Evolutionary conservation across 92 coral and sea anemone species (phyloP).

Genomic region (Parazoanthus swiftii): DNA sequence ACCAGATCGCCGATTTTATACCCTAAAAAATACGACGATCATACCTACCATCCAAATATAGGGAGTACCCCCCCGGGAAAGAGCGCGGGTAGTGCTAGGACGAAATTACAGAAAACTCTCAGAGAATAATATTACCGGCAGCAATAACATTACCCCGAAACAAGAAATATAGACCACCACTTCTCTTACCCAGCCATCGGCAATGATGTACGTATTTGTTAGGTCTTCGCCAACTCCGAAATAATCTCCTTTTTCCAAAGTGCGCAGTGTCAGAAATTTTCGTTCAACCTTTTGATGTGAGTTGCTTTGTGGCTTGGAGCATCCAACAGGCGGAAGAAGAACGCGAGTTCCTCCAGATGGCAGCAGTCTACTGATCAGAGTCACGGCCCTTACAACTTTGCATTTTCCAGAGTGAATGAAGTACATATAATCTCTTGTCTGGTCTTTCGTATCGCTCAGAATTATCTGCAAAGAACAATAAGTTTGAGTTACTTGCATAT

Average conservation of each 20-base stretch:
- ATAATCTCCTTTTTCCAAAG: constrained; percentile 66
- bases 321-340: constrained; percentile 61
- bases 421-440: constrained; percentile 62
- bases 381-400: constrained; percentile 80
- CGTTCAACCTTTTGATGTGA: constrained; percentile 55
- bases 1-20: too few species aligned
- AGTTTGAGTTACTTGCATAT: neutral
- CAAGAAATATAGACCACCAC: neutral
- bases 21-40: too few species aligned
- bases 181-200: constrained; percentile 76
- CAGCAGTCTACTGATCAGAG: constrained; percentile 52
- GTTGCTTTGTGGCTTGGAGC: constrained; percentile 36
- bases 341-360: constrained; percentile 69
- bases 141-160: neutral
- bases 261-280: constrained; percentile 63
- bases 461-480: constrained; percentile 51
- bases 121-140: too few species aligned
- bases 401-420: constrained; percentile 85
- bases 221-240: constrained; percentile 95
- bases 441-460: constrained; percentile 55
- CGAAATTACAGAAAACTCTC: too few species aligned
- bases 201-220: constrained; percentile 71
- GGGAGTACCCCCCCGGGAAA: too few species aligned
- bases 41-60: too few species aligned
- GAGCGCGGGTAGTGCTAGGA: too few species aligned